Conservation (phyloP, 2,888 invertebrate species). For the Drosophila barbarae region DNA sequence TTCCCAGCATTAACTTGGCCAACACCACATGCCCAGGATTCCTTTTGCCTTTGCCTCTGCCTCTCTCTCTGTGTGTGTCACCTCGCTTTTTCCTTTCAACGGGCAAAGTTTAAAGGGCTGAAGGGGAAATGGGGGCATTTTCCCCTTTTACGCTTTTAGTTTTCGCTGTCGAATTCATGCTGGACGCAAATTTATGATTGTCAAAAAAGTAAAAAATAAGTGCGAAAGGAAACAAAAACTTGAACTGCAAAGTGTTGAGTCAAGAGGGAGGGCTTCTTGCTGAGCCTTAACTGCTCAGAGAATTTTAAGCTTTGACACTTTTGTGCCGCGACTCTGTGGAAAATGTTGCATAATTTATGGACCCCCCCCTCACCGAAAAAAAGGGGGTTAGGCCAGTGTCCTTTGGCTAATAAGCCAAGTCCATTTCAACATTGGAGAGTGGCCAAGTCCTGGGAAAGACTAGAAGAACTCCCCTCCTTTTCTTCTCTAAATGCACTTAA, state of each 20-base stretch:
- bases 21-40: conserved; percentile 17
- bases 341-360: conserved; percentile 28
- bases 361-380: not conserved
- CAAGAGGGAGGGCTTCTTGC: not conserved
- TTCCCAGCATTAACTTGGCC: conserved; percentile 31
- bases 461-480: not conserved
- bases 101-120: not conserved
- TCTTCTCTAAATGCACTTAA: not conserved
- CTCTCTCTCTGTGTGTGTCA: not conserved
- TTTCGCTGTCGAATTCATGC: conserved; percentile 63
- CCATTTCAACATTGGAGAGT: not conserved
- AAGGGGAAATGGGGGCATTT: conserved; percentile 1
- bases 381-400: not conserved
- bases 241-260: conserved; percentile 44
- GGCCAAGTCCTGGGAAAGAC: not conserved
- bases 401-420: conserved; percentile 8
- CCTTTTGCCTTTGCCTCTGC: not conserved
- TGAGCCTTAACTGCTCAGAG: not conserved
- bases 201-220: conserved; percentile 42
- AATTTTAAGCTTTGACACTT: conserved; percentile 26
- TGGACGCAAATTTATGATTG: conserved; percentile 68
- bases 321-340: conserved; percentile 6
- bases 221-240: conserved; percentile 27
- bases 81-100: not conserved
- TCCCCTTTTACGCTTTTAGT: conserved; percentile 12